Conservation (phyloP, 64 coral and sea anemone genomes). For the Stichodactyla helianthus region DNA sequence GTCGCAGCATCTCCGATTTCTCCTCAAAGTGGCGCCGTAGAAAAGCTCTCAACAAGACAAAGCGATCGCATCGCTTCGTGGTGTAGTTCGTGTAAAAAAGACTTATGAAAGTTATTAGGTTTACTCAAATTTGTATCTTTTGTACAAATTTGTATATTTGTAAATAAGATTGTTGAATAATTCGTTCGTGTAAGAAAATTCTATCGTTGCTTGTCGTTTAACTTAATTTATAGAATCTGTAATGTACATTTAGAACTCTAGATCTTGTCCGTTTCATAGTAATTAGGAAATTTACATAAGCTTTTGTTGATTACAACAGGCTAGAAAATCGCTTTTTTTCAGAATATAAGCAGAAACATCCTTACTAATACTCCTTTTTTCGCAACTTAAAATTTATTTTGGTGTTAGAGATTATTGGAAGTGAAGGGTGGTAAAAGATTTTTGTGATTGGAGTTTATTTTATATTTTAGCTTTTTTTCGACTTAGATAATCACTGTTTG, state of each 20-base stretch:
- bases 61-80: background rate
- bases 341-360: background rate
- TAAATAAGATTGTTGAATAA: conserved; percentile 70
- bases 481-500: background rate
- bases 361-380: background rate
- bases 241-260: conserved; percentile 5
- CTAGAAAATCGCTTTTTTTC: background rate
- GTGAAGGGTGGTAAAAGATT: background rate
- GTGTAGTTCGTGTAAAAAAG: conserved; percentile 53
- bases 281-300: conserved; percentile 3
- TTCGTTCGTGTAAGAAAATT: conserved; percentile 38
- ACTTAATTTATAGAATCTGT: conserved; percentile 1
- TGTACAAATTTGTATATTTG: conserved; percentile 99
- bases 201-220: background rate
- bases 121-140: conserved; percentile 83
- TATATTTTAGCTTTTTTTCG: background rate
- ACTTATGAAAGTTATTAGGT: conserved; percentile 23
- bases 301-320: background rate
- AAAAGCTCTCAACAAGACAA: background rate
- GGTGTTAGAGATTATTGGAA: background rate
- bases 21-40: conserved; percentile 80
- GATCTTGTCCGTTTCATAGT: background rate
- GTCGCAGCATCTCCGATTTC: conserved; percentile 69
- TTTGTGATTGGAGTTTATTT: background rate
- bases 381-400: background rate